Base-by-base conservation (phyloP, 2,888 invertebrate genomes). In the Hypolimnas misippus region DNA sequence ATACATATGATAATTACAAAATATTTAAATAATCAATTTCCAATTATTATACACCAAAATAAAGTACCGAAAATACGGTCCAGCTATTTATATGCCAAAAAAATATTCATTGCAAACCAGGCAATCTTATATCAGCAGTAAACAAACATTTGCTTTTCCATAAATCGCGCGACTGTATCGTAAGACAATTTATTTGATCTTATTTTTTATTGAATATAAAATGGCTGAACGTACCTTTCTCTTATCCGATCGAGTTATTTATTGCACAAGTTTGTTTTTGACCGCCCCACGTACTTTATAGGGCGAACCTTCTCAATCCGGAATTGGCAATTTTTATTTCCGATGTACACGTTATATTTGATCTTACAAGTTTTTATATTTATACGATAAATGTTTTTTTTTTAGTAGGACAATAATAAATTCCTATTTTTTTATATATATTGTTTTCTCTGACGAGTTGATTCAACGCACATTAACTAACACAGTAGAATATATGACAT, bases 231-330 rank as follows among this genome's bases (percentile, higher is more conserved):
- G 82, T 87, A 86, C 87, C 87, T 87, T 84, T 83, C 87, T 87
- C 86, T 89, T 88, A 89, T 87, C 89, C 87, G 88, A 87, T 87
- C 81, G 83, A 83, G 87, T 89, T 89, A 91, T 91, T 91, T 92
- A 92, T 91, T 83, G 87, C 86, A 82, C 78, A 89, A 90, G 87
- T 91, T 91, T 90, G 89, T 89, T 88, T 88, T 88, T 89, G 90
- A 90, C 90, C 91, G 90, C 86, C 89, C 83, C 91, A 89, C 91
- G 91, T 91, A 89, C 85, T 89, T 88, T 90, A 90, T 89, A 86
- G 88, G 89, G 79, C 82, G 83, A 89, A 88, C 89, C 89, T 87
- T 87, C 84, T 81, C 87, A 80, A 88, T 88, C 83, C 88, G 79
- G 87, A 85, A 90, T 89, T 88, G 88, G 79, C 90, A 89, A 90